These are phyloP conservation scores for Eupithecia tripunctaria DNA, from an alignment of 2,888 invertebrate species.

Conservation along the genomic window DNA sequence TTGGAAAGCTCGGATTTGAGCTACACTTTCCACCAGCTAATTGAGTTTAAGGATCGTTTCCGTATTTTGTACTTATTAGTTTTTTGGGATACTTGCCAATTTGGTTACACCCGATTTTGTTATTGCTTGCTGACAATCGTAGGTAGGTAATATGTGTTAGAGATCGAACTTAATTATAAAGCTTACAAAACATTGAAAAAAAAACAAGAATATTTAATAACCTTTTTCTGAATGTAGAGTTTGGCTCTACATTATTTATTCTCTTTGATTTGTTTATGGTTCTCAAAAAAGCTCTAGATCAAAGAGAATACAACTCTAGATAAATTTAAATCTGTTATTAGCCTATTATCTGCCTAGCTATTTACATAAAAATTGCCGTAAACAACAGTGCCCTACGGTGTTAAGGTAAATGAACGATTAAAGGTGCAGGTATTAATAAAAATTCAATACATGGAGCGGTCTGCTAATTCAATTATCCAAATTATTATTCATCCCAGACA, in stretches of 20 bases:
- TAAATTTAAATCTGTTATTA: too few species aligned
- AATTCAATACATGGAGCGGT: neutral
- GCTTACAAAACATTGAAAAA: neutral
- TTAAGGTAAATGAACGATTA: neutral
- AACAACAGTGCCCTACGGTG: neutral
- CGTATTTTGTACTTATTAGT: conserved; percentile 40
- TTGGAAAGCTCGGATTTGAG: conserved; percentile 62
- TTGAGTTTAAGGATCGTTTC: conserved; percentile 52
- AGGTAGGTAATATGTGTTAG: neutral
- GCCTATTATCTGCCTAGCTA: neutral
- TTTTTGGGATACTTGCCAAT: conserved; percentile 38
- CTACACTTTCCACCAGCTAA: conserved; percentile 60
- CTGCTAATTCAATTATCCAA: conserved; percentile 25
- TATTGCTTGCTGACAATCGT: conserved; percentile 11
- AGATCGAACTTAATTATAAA: neutral
- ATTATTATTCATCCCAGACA: conserved; percentile 30
- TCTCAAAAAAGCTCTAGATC: neutral
- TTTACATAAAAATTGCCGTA: neutral
- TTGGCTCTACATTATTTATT: neutral
- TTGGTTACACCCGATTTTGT: conserved; percentile 19
- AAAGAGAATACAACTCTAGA: too few species aligned
- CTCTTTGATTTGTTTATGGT: neutral
- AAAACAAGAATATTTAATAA: neutral
- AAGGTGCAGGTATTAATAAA: neutral
- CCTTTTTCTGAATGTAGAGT: neutral